Evolutionary conservation across 2,797 vertebrate species (phyloP), one percentile per base, ranked within the genome.

Genomic region (Lagorchestes hirsutus): DNA sequence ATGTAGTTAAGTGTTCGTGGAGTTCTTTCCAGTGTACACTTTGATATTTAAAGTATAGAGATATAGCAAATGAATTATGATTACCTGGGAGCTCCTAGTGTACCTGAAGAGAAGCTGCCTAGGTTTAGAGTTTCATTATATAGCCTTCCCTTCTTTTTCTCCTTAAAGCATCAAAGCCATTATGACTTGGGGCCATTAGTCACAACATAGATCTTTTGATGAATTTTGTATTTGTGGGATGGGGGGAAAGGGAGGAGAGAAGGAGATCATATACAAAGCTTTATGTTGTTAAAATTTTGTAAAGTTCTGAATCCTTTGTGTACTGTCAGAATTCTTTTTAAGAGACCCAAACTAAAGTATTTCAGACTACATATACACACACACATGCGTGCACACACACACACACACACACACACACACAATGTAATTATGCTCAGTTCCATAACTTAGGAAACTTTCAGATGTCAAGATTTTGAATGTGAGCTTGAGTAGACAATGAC

Each of bases 21-120:
- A 93, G n/a, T 93, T 97, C 94, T 97, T 96, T 96, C 96, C 31
- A 50, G 91, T 50, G 4, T 90, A 4, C 97, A 96, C 97, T 96
- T 98, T 93, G 97, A 97, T 98, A 62, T 96, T 98, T 97, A 98
- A 98, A 98, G 96, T 40, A 95, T 93, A 97, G 90, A 96, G 96
- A 98, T 92, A 97, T 0, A 74, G 90, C 91, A 92, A 96, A 93
- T 97, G 97, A 92, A 91, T 96, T 95, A 97, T 95, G 95, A 98
- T 98, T 98, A 98, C 96, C 3, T 22, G 94, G 91, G 94, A 97
- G 94, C 96, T 95, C 95, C 98, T 9, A 97, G 94, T 96, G 67
- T 95, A 82, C 55, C 16, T 0, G 95, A 96, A 97, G 92, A 58
- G 91, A 91, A 54, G 67, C 22, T 90, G 91, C 87, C 5, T 5